phyloP scores from a whole-genome alignment of 1,140 invertebrate species.

The Oryzaephilus surinamensis region DNA sequence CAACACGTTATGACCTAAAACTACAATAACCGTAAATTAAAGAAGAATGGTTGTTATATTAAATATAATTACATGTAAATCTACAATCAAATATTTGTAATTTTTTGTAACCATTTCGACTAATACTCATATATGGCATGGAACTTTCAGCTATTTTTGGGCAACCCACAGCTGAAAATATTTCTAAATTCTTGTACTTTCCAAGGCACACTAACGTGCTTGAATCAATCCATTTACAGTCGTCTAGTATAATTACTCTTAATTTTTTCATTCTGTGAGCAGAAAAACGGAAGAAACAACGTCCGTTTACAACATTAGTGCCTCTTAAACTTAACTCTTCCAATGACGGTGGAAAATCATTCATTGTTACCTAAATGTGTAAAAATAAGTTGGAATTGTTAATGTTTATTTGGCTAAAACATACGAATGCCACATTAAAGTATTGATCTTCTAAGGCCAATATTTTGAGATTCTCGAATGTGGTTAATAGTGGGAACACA shows the following conservation, averaged over 20 bases:
- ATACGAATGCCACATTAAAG: too few species aligned
- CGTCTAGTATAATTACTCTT: constrained; percentile 6
- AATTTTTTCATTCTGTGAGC: too few species aligned
- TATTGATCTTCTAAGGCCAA: too few species aligned
- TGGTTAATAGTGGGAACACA: too few species aligned
- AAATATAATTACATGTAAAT: constrained; percentile 5
- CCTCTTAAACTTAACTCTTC: too few species aligned
- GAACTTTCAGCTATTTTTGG: constrained; percentile 2
- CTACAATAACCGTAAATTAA: neutral
- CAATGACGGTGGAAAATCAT: too few species aligned
- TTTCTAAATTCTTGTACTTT: constrained; percentile 4
- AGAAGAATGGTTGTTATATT: neutral
- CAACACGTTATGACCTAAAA: constrained; percentile 2
- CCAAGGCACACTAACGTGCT: constrained; percentile 1
- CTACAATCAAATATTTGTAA: constrained; percentile 6
- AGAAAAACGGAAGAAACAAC: too few species aligned
- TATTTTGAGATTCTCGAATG: too few species aligned
- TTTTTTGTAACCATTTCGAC: neutral
- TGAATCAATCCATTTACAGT: constrained; percentile 3
- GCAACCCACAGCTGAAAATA: constrained; percentile 6
- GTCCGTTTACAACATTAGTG: too few species aligned
- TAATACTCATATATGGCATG: constrained; percentile 3
- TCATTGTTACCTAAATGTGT: too few species aligned
- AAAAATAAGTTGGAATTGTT: too few species aligned
- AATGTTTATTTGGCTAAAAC: too few species aligned